These are phyloP conservation scores for Mormoops blainvillei DNA, from an alignment of 2,113 vertebrate species.

Conservation along the genomic window DNA sequence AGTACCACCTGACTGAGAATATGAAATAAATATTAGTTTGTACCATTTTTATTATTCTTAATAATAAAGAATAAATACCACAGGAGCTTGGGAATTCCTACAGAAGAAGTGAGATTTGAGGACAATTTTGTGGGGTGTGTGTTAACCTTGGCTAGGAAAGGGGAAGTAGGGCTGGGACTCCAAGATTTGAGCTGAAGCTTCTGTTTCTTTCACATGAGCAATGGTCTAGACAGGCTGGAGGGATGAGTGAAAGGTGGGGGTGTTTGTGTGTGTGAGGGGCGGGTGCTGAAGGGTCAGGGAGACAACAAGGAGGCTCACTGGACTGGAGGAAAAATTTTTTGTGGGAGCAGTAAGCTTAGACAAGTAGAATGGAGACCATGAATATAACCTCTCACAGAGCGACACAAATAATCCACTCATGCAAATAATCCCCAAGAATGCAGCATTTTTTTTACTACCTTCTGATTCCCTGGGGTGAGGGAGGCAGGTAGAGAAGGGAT, in stretches of 20 bases:
- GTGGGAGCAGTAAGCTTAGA: not conserved
- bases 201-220: not conserved
- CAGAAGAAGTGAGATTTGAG: not conserved
- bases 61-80: not conserved
- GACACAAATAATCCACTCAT: conserved; percentile 24
- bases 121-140: not conserved
- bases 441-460: conserved; percentile 1
- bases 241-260: not conserved
- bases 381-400: not conserved
- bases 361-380: not conserved
- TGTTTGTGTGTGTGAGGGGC: not conserved
- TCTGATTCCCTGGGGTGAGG: not conserved
- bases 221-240: not conserved
- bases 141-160: not conserved
- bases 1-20: not conserved
- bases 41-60: not conserved
- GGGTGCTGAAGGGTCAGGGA: not conserved
- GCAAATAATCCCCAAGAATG: conserved; percentile 24
- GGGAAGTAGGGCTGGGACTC: not conserved
- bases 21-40: not conserved
- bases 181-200: not conserved
- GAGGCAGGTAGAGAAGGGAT: not conserved
- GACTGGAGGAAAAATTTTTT: not conserved
- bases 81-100: not conserved
- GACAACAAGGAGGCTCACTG: not conserved